Evolutionary conservation across 2,113 vertebrate genomes (phyloP), one percentile per base, ranked within the genome.

Genomic region (Addax nasomaculatus): DNA sequence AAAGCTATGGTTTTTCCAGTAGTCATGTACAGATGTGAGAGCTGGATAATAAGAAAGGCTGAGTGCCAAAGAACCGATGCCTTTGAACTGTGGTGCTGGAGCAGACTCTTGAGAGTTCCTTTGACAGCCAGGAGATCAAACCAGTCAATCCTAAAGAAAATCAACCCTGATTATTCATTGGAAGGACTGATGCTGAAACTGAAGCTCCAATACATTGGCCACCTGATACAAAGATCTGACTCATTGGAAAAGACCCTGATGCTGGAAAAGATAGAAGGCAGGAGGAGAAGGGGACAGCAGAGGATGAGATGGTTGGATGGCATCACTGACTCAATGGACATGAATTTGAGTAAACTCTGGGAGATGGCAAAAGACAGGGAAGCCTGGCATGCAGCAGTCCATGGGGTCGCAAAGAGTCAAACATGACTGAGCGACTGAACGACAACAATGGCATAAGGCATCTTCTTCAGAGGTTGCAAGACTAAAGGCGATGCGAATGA

Each of bases 361-460:
- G 36, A 25, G 21, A 39, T 39, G 67, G 11, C 3, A 0, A 39
- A 73, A 73, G 5, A 73, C 67, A 25, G 67, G 67, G n/a, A 73
- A 73, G 36, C 10, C 67, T 23, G 67, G 67, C 67, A 25, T 25
- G 21, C 0, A 1, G 36, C 67, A 73, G 19, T 73, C 67, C n/a
- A 13, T 25, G 67, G n/a, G 67, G 67, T 39, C 0, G 0, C n/a
- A 39, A 70, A 70, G 21, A 39, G 67, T 73, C 67, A 73, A 73
- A 39, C 36, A 39, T 0, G 10, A 73, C 67, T 39, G 36, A 39
- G 21, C 0, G 5, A 39, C 19, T 39, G n/a, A 39, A 39, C 0
- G 19, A 39, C 36, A 73, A 6, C 10, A 73, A 51, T 10, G 33
- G 86, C 30, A 51, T 57, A 62, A 58, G 16, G 55, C 79, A 89